Evolutionary conservation across 2,888 invertebrate genomes (phyloP).

Genomic region (Pollenia griseotomentosa): DNA sequence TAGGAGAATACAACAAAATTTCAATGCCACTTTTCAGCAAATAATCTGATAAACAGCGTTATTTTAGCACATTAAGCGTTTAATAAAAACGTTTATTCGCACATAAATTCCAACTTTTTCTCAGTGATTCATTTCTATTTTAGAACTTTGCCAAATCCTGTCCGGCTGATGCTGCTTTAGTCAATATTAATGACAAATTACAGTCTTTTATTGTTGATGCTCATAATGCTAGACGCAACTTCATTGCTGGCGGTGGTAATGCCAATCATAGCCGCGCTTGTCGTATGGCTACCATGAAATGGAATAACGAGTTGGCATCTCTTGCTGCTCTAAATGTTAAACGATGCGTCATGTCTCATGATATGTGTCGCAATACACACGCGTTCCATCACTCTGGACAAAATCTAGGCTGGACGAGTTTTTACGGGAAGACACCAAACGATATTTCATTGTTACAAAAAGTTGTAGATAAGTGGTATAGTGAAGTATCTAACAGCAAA

Average conservation of each 20-base stretch:
- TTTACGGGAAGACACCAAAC: not conserved
- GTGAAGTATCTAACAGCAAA: not conserved
- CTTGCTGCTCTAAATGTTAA: slow-evolving; percentile 78
- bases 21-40: too few relatives aligned
- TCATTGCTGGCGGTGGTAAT: slow-evolving; percentile 69
- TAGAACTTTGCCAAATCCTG: too few relatives aligned
- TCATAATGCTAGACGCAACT: slow-evolving; percentile 57
- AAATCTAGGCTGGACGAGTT: slow-evolving; percentile 65
- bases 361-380: slow-evolving; percentile 78
- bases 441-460: not conserved
- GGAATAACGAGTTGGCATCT: slow-evolving; percentile 78
- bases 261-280: slow-evolving; percentile 69
- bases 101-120: too few relatives aligned
- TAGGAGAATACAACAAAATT: too few relatives aligned
- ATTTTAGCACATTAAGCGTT: too few relatives aligned
- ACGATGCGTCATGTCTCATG: slow-evolving; percentile 77
- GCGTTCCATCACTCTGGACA: slow-evolving; percentile 77
- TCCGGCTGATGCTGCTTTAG: too few relatives aligned
- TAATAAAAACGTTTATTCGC: too few relatives aligned
- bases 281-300: slow-evolving; percentile 79
- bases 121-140: too few relatives aligned
- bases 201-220: not conserved
- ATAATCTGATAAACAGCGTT: too few relatives aligned
- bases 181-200: too few relatives aligned
- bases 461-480: not conserved